phyloP scores from a whole-genome alignment of 2,797 vertebrate genomes.

The Chelmon rostratus region DNA sequence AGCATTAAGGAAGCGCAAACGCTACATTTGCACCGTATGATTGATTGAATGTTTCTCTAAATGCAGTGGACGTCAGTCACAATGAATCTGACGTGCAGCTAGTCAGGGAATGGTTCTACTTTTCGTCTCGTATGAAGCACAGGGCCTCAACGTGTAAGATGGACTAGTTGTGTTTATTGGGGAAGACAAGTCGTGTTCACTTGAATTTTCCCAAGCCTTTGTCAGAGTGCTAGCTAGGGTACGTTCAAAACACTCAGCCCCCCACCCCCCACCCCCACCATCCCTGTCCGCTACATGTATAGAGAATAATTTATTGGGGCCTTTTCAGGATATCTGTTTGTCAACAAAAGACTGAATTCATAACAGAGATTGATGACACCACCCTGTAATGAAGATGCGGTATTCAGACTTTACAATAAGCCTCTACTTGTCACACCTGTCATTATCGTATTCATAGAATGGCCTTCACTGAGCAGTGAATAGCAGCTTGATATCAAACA shows the following conservation, averaged over 20 bases:
- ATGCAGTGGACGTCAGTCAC: slow-evolving; percentile 61
- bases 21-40: slow-evolving; percentile 32
- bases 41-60: slow-evolving; percentile 55
- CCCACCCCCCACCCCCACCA: background rate
- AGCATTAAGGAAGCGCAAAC: slow-evolving; percentile 33
- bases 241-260: slow-evolving; percentile 43
- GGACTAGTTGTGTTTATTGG: slow-evolving; percentile 69
- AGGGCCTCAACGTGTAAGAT: slow-evolving; percentile 57
- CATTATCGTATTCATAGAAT: slow-evolving; percentile 29
- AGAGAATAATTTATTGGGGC: slow-evolving; percentile 54
- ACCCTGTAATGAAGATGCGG: slow-evolving; percentile 33
- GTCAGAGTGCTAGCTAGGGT: slow-evolving; percentile 57
- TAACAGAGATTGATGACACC: slow-evolving; percentile 48
- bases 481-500: slow-evolving; percentile 27
- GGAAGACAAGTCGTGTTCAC: slow-evolving; percentile 71
- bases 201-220: slow-evolving; percentile 75
- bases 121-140: slow-evolving; percentile 53
- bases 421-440: slow-evolving; percentile 37
- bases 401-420: slow-evolving; percentile 52
- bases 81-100: slow-evolving; percentile 60
- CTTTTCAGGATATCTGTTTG: slow-evolving; percentile 65
- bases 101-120: slow-evolving; percentile 51
- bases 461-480: slow-evolving; percentile 25
- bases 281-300: too few relatives aligned
- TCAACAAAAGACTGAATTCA: slow-evolving; percentile 56